phyloP scores from a whole-genome alignment of 1,140 invertebrate species.

The Chironomus striatipennis region DNA sequence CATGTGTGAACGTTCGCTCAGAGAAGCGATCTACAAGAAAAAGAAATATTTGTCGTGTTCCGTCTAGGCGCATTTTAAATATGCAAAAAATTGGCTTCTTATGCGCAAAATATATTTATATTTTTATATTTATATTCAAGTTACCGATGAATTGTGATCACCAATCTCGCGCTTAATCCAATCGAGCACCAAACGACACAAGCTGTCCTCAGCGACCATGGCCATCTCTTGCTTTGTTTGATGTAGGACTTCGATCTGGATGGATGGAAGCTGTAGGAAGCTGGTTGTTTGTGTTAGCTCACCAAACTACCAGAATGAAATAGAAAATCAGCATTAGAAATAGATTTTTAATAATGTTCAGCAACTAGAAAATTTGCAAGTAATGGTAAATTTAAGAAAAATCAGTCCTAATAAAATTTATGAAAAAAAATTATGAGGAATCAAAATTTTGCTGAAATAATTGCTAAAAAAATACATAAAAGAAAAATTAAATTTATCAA shows the following conservation, averaged over 20 bases:
- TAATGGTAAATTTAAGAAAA: too few species aligned
- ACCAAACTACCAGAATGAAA: slow-evolving; percentile 43
- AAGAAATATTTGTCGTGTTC: slow-evolving; percentile 14
- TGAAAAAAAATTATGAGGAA: too few species aligned
- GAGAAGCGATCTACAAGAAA: slow-evolving; percentile 25
- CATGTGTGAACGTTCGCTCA: slow-evolving; percentile 59
- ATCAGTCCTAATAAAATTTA: too few species aligned
- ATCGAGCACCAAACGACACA: slow-evolving; percentile 57
- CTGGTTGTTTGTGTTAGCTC: slow-evolving; percentile 48
- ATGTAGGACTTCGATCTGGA: slow-evolving; percentile 58
- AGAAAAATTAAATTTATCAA: too few species aligned
- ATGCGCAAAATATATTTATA: background rate
- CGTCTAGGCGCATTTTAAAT: slow-evolving; percentile 29
- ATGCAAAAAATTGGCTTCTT: background rate
- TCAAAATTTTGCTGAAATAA: background rate
- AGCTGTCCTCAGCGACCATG: slow-evolving; percentile 46
- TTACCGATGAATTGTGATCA: slow-evolving; percentile 30
- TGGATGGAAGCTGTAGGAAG: slow-evolving; percentile 47
- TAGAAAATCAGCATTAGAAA: slow-evolving; percentile 14
- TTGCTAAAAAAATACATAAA: background rate
- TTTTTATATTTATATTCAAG: slow-evolving; percentile 1
- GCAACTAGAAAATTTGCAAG: too few species aligned
- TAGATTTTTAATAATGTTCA: background rate
- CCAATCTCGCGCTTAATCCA: slow-evolving; percentile 53
- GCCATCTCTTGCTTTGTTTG: slow-evolving; percentile 54